These are phyloP conservation scores for Galerucella calmariensis DNA, from an alignment of 2,888 invertebrate species.

Conservation along the genomic window DNA sequence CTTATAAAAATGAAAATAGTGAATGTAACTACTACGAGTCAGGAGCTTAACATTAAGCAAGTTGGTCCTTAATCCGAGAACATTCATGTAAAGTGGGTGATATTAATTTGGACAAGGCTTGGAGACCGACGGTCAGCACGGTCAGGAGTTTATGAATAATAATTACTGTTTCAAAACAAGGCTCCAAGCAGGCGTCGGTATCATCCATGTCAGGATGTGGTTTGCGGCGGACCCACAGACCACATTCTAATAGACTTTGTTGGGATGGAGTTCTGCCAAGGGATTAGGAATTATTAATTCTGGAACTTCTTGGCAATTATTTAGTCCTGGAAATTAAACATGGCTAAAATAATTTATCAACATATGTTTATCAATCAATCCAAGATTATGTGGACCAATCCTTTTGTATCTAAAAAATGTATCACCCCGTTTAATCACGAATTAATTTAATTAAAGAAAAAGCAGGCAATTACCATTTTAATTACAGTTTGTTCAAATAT, in stretches of 20 bases:
- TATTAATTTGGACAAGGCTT: conserved; percentile 63
- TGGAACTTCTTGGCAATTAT: conserved; percentile 22
- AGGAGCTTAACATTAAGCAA: background rate
- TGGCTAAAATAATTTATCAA: background rate
- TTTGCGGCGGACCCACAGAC: conserved; percentile 55
- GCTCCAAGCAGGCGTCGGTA: conserved; percentile 58
- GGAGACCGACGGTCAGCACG: conserved; percentile 59
- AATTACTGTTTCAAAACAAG: conserved; percentile 64
- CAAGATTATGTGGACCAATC: too few relatives aligned
- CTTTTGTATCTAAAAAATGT: too few relatives aligned
- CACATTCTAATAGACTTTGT: conserved; percentile 44
- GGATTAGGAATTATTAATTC: conserved; percentile 32
- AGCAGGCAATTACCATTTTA: conserved; percentile 14
- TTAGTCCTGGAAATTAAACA: conserved; percentile 1
- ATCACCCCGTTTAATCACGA: too few relatives aligned
- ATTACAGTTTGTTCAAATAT: conserved; percentile 10
- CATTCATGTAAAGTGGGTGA: conserved; percentile 60
- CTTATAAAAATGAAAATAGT: too few relatives aligned
- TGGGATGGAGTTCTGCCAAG: conserved; percentile 25
- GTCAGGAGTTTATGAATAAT: conserved; percentile 64
- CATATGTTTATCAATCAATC: too few relatives aligned
- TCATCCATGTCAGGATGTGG: conserved; percentile 49
- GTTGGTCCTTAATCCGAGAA: conserved; percentile 50
- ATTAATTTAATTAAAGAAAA: background rate
- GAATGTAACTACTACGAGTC: background rate